These are phyloP conservation scores for Callyntrura sp. DNA, from an alignment of 2,888 invertebrate species.

Conservation along the genomic window DNA sequence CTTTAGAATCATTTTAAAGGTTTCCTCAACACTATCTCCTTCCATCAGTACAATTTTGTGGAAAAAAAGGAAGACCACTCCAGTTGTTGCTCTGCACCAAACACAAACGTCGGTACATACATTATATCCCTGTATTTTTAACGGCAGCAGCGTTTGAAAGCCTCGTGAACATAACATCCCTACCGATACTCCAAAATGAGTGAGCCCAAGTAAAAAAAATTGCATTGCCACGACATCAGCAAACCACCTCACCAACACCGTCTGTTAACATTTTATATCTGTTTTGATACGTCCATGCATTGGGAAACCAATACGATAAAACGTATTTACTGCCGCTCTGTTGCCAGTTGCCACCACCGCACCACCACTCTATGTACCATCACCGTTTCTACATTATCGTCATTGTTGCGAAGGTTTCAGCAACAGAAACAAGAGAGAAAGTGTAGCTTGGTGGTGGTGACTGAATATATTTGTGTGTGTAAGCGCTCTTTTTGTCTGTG, in stretches of 20 bases:
- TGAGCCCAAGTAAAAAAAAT: not conserved
- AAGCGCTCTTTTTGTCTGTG: not conserved
- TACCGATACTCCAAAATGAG: not conserved
- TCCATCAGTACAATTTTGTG: slow-evolving; percentile 34
- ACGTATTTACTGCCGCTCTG: slow-evolving; percentile 33
- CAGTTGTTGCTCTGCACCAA: not conserved
- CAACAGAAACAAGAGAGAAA: not conserved
- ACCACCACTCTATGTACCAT: no score
- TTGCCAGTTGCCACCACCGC: no score
- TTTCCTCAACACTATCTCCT: not conserved
- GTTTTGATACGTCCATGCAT: slow-evolving; percentile 30
- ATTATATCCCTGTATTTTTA: no score
- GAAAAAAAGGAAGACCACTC: not conserved
- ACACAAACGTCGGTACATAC: not conserved
- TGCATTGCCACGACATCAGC: not conserved
- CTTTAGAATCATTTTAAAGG: slow-evolving; percentile 16
- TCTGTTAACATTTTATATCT: slow-evolving; percentile 34
- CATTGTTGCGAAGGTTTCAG: slow-evolving; percentile 26
- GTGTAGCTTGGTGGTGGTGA: slow-evolving; percentile 32
- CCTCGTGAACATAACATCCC: not conserved
- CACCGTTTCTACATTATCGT: not conserved
- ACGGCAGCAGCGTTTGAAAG: no score
- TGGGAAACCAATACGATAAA: slow-evolving; percentile 57
- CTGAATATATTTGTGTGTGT: slow-evolving; percentile 70
- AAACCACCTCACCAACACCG: slow-evolving; percentile 7